Evolutionary conservation across 2,888 invertebrate genomes (phyloP), one percentile per base, ranked within the genome.

Genomic region (Lasioglossum calceatum): DNA sequence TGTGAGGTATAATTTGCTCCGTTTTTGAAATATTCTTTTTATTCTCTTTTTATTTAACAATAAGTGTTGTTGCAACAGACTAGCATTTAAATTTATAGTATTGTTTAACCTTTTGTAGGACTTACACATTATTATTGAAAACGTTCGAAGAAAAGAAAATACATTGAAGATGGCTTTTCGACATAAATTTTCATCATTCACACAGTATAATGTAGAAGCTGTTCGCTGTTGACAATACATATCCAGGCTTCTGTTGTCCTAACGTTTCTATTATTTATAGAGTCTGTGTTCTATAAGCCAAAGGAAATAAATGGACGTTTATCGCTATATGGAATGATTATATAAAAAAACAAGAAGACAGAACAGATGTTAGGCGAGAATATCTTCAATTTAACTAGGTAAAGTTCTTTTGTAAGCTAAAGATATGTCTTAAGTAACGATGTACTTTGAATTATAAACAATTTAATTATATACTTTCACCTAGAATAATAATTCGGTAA

Each of bases 181-280:
- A 64, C 82, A 73, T 75, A 81, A 47, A 79, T 71, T 79, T 76
- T 80, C 27, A 58, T 79, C 78, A 80, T 74, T 71, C 27, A 75
- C 85, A 82, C 79, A 42, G 32, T n/a, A 64, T 64, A 32, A 70
- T 87, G 81, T 88, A 85, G 82, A 87, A 84, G 85, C 73, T 67
- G 72, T 84, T 82, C 78, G 82, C 85, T 84, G 82, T 84, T 87
- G 89, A 85, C 82, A 85, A 77, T 87, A 85, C 79, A 82, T 85
- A 82, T 82, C 64, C 87, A 87, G 87, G 80, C 85, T 85, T 87
- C 78, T 87, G 87, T 88, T 84, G 77, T 88, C 81, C 85, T 89
- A 88, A 86, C 54, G 27, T 85, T 85, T 88, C 81, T 89, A 87
- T 77, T 87, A 85, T 85, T 87, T 77, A 72, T 85, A 74, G 81